phyloP scores from a whole-genome alignment of 2,113 vertebrate genomes.

The Seriola quinqueradiata region DNA sequence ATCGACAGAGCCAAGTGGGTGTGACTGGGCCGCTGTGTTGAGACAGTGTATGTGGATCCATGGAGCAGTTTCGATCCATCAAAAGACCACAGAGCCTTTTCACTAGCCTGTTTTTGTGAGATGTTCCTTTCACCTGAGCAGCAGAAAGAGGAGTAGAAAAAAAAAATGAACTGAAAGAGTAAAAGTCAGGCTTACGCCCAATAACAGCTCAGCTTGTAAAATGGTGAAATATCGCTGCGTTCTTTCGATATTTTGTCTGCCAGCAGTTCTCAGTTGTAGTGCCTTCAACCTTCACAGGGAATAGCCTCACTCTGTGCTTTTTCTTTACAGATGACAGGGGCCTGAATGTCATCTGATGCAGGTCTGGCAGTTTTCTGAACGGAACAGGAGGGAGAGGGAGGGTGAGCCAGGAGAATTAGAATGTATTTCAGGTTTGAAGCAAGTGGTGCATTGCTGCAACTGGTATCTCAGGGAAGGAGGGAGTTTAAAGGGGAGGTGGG shows the following conservation, averaged over 20 bases:
- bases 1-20: conserved; percentile 55
- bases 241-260: conserved; percentile 42
- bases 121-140: conserved; percentile 47
- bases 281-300: conserved; percentile 48
- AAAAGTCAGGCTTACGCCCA: conserved; percentile 27
- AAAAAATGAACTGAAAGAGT: conserved; percentile 32
- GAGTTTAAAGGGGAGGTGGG: conserved; percentile 34
- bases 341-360: conserved; percentile 69
- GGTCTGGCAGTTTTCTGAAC: conserved; percentile 41
- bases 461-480: conserved; percentile 67
- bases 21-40: conserved; percentile 37
- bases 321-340: conserved; percentile 55
- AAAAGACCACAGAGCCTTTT: conserved; percentile 38
- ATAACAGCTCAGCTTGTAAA: conserved; percentile 33
- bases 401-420: conserved; percentile 68
- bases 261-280: conserved; percentile 27
- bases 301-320: conserved; percentile 33
- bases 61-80: conserved; percentile 35
- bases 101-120: conserved; percentile 49
- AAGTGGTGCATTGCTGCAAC: conserved; percentile 86
- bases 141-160: conserved; percentile 14
- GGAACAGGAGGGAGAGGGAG: conserved; percentile 21
- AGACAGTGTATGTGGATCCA: conserved; percentile 43
- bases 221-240: conserved; percentile 31
- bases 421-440: conserved; percentile 80